phyloP scores from a whole-genome alignment of 2,797 vertebrate species.

The Eremophila alpestris region DNA sequence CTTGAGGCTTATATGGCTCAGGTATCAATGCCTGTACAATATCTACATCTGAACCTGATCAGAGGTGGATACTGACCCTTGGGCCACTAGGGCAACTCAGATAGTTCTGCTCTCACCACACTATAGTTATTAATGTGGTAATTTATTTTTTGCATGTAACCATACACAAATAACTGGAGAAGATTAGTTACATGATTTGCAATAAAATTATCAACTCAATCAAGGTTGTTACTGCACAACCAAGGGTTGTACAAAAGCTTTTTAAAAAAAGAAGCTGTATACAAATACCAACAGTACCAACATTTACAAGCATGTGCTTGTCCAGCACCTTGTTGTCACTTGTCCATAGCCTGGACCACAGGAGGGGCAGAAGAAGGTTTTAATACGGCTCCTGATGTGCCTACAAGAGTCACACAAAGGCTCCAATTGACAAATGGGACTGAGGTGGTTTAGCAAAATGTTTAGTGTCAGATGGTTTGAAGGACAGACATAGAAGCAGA shows the following conservation, averaged over 20 bases:
- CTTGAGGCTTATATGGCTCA: background rate
- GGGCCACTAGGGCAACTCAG: background rate
- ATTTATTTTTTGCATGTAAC: background rate
- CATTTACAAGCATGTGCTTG: background rate
- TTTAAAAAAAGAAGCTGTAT: background rate
- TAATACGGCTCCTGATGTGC: background rate
- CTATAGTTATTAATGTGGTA: background rate
- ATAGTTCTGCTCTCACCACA: background rate
- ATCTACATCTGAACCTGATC: background rate
- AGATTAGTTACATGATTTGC: background rate
- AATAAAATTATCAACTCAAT: background rate
- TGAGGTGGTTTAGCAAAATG: background rate
- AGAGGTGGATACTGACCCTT: background rate
- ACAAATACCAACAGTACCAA: background rate
- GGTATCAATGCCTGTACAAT: background rate
- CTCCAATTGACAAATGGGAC: background rate
- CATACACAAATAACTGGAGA: background rate
- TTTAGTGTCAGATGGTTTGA: background rate
- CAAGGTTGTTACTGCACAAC: background rate
- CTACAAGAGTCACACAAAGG: background rate
- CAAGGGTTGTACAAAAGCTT: background rate
- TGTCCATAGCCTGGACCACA: background rate
- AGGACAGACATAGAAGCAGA: background rate
- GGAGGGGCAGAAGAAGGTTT: background rate
- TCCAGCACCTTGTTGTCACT: background rate